Evolutionary conservation across 1,140 invertebrate species (phyloP).

Genomic region (Zaprionus kolodkinae): DNA sequence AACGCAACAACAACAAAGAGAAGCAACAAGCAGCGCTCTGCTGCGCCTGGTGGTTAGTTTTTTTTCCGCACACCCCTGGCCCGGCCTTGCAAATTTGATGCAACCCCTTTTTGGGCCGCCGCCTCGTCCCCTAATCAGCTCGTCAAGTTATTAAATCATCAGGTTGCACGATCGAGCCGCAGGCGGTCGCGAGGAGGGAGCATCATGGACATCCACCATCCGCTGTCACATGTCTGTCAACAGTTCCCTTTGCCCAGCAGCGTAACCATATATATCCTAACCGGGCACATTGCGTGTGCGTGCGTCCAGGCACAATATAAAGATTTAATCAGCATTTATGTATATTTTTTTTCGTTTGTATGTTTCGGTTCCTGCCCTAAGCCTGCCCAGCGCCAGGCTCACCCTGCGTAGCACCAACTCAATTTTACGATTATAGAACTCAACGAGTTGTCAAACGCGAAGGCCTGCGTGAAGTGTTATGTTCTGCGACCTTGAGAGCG

Average conservation of each 20-base stretch:
- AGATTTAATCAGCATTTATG: slow-evolving; percentile 79
- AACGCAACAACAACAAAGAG: slow-evolving; percentile 39
- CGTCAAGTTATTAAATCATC: slow-evolving; percentile 75
- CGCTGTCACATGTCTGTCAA: slow-evolving; percentile 77
- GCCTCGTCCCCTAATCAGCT: slow-evolving; percentile 52
- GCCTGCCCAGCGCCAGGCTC: background rate
- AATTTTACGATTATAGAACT: slow-evolving; percentile 7
- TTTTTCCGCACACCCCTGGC: background rate
- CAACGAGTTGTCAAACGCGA: slow-evolving; percentile 57
- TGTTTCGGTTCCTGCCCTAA: background rate
- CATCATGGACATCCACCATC: slow-evolving; percentile 16
- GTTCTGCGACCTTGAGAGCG: too few relatives aligned
- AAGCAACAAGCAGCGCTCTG: slow-evolving; percentile 46
- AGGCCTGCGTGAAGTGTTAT: background rate
- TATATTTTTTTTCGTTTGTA: slow-evolving; percentile 56
- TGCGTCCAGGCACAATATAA: slow-evolving; percentile 73
- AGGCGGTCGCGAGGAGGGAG: background rate
- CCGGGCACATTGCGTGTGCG: slow-evolving; percentile 34
- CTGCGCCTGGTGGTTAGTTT: slow-evolving; percentile 62
- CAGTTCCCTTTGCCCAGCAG: slow-evolving; percentile 23
- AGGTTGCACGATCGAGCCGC: slow-evolving; percentile 67
- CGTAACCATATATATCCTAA: slow-evolving; percentile 69
- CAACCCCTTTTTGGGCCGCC: slow-evolving; percentile 30
- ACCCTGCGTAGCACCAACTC: background rate
- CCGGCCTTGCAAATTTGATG: slow-evolving; percentile 44